These are phyloP conservation scores for Ectobius pallidus DNA, from an alignment of 2,888 invertebrate species.

Conservation along the genomic window DNA sequence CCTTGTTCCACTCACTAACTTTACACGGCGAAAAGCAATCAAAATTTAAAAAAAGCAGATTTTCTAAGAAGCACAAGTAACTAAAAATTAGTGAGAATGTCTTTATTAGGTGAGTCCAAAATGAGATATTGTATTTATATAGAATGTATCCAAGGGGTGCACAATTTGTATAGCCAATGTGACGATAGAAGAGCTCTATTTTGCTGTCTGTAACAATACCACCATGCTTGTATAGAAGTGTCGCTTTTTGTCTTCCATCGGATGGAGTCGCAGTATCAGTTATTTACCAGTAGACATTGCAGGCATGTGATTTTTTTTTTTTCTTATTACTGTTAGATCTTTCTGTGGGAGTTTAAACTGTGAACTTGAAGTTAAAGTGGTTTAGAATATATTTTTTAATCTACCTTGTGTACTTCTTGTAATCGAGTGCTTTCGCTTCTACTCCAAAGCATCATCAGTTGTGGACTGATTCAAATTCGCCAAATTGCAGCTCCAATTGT, in stretches of 20 bases:
- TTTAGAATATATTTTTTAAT: no score
- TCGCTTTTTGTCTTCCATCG: constrained; percentile 43
- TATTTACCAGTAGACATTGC: constrained; percentile 38
- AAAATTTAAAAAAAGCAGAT: constrained; percentile 41
- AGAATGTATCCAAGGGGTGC: constrained; percentile 40
- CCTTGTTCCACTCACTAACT: constrained; percentile 38
- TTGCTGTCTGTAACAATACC: constrained; percentile 42
- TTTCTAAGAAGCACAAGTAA: constrained; percentile 43
- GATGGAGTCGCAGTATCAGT: constrained; percentile 41
- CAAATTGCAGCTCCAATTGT: no score
- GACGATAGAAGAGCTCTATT: constrained; percentile 42
- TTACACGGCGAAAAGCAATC: constrained; percentile 43
- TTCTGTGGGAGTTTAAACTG: no score
- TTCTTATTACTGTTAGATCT: no score
- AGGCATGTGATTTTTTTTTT: constrained; percentile 33
- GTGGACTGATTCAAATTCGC: no score
- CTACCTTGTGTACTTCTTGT: no score
- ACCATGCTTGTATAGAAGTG: constrained; percentile 42
- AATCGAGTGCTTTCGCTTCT: no score
- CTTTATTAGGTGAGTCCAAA: constrained; percentile 41
- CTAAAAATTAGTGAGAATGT: constrained; percentile 44
- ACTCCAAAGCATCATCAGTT: no score
- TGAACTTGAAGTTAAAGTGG: no score
- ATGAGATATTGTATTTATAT: constrained; percentile 43
- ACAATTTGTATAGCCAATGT: constrained; percentile 42